These are phyloP conservation scores for Gopherus flavomarginatus DNA, from an alignment of 2,113 vertebrate genomes.

Conservation along the genomic window DNA sequence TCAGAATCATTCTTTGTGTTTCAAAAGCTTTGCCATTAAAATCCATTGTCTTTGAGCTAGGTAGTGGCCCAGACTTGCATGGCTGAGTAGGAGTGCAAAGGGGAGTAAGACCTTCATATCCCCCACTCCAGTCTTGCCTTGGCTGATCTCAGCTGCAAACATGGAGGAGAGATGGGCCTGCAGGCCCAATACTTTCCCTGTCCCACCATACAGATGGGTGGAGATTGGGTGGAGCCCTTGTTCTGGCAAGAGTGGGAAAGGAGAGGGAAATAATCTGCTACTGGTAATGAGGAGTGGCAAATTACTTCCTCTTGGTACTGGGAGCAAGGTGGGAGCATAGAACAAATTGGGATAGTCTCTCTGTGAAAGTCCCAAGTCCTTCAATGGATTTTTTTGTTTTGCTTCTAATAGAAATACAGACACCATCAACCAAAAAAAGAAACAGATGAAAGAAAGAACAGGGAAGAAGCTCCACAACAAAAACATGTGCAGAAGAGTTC, in stretches of 20 bases:
- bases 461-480: not conserved
- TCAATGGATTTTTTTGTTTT: not conserved
- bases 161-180: not conserved
- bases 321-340: not conserved
- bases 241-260: not conserved
- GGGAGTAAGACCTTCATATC: not conserved
- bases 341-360: not conserved
- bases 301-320: not conserved
- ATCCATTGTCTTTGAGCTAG: not conserved
- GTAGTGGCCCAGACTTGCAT: rapidly evolving
- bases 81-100: not conserved
- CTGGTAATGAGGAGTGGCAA: not conserved
- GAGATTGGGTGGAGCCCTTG: not conserved
- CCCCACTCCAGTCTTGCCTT: not conserved
- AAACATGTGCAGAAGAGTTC: not conserved
- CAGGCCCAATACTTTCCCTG: not conserved
- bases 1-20: not conserved
- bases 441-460: not conserved
- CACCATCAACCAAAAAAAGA: not conserved
- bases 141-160: not conserved
- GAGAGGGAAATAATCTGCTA: not conserved
- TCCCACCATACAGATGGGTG: not conserved
- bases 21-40: not conserved
- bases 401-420: slow-evolving; percentile 16
- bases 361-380: not conserved